Evolutionary conservation across 2,797 vertebrate genomes (phyloP), one percentile per base, ranked within the genome.

Genomic region (Coregonus sp.): DNA sequence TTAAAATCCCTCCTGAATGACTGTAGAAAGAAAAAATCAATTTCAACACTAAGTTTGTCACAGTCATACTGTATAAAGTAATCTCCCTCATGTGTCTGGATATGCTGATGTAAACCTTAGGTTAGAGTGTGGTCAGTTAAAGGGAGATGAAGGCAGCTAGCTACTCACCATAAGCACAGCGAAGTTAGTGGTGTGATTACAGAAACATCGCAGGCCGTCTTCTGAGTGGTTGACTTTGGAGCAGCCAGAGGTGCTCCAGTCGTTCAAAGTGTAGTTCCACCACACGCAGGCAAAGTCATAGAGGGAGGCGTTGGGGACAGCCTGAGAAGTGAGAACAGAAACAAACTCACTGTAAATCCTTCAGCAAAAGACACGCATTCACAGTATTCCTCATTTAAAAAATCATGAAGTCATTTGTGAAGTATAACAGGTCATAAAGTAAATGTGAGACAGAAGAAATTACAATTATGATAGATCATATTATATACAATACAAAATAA

Each of bases 101-200:
- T 47, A 11, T 51, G 20, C 50, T 31, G 20, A 47, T 16, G n/a
- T 33, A 18, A 3, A 35, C 4, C 2, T 50, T 31, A 11, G 2
- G 40, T 47, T 2, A 11, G 40, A 47, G 40, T 70, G 12, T 35
- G 52, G 2, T 68, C n/a, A 29, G n/a, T 9, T 9, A 61, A 15
- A 29, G 54, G 3, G 18, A n/a, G 25, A 37, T n/a, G 75, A 51
- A 5, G n/a, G 12, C 1, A 47, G 20, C 59, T 63, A 11, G 59
- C 20, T 63, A 1, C 85, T 89, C 90, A 94, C 94, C 92, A 94
- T 92, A 63, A 95, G 87, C 51, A 93, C 81, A 18, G 93, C 93
- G 56, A 95, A 96, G 85, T 93, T 93, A 50, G 90, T 92, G 0
- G 85, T 94, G 80, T 96, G 93, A 75, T 92, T 90, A 75, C 93